Percentiles rank a stretch among this genome's conserved stretches.
Evolutionary conservation across 2,113 vertebrate genomes (phyloP).

Genomic region (Oceanites oceanicus): DNA sequence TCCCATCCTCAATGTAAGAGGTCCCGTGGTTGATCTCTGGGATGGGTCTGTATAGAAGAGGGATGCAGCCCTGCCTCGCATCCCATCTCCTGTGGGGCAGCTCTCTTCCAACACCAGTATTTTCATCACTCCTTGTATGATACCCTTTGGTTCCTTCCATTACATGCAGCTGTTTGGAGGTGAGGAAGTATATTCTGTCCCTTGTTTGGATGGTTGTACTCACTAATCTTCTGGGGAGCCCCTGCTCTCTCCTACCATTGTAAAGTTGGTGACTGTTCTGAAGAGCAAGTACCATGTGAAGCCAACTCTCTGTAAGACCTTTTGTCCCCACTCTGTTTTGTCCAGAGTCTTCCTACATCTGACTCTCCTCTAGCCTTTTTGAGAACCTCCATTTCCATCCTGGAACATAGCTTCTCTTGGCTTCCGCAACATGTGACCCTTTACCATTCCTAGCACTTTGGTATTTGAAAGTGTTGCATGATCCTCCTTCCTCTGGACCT

Average conservation of each 20-base stretch:
- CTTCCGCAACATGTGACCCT: not conserved
- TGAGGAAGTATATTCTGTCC: not conserved
- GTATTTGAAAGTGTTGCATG: not conserved
- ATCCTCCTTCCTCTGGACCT: not conserved
- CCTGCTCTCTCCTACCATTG: fast-evolving
- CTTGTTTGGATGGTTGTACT: not conserved
- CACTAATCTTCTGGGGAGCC: not conserved
- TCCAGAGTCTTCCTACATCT: not conserved
- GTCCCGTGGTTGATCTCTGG: fast-evolving
- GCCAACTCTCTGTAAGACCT: not conserved
- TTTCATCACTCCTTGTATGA: not conserved
- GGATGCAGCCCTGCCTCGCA: not conserved
- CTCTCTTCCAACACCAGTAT: not conserved
- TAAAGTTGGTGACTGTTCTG: not conserved
- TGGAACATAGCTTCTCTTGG: not conserved
- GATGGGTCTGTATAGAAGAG: not conserved
- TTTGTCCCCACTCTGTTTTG: not conserved
- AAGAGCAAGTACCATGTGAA: not conserved
- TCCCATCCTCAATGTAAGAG: not conserved
- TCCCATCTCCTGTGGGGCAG: not conserved
- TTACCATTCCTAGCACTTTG: not conserved
- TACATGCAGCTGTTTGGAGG: not conserved
- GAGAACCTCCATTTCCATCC: not conserved
- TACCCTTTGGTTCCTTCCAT: not conserved
- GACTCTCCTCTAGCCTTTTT: not conserved